These are phyloP conservation scores for Leptothorax acervorum DNA, from an alignment of 2,888 invertebrate genomes.

Conservation along the genomic window DNA sequence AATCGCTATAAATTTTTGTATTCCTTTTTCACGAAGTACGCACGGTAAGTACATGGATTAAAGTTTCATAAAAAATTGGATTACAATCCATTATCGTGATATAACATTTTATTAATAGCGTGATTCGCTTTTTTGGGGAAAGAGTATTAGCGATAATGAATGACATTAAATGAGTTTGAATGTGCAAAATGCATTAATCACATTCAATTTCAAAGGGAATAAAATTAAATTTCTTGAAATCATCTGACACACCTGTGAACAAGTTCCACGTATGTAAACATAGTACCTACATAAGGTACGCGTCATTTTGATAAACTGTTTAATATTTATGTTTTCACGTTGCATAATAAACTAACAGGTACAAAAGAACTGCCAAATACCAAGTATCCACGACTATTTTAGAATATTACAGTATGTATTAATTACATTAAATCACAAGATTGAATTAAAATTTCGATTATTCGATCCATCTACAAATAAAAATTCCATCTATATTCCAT, in stretches of 20 bases:
- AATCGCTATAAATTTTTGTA: not conserved
- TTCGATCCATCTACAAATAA: not conserved
- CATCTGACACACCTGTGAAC: not conserved
- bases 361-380: too few species aligned
- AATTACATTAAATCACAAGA: not conserved
- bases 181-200: constrained; percentile 6
- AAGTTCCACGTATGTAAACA: not conserved
- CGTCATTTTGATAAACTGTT: not conserved
- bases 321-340: too few species aligned
- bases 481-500: not conserved
- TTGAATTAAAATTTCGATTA: not conserved
- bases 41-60: constrained; percentile 7
- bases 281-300: not conserved
- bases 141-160: constrained; percentile 8
- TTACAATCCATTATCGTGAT: not conserved
- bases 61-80: constrained; percentile 15
- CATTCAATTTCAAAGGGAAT: not conserved
- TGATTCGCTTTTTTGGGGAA: not conserved
- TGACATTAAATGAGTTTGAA: not conserved
- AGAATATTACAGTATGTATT: not conserved
- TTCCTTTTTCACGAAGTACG: not conserved
- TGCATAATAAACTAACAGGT: too few species aligned
- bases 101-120: constrained; percentile 35
- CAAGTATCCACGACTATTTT: too few species aligned
- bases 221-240: constrained; percentile 20